A percentile compares a stretch with the other conserved stretches of the same genome.
Conservation (phyloP, 1,140 invertebrate genomes). For the Cheumatopsyche charites region DNA sequence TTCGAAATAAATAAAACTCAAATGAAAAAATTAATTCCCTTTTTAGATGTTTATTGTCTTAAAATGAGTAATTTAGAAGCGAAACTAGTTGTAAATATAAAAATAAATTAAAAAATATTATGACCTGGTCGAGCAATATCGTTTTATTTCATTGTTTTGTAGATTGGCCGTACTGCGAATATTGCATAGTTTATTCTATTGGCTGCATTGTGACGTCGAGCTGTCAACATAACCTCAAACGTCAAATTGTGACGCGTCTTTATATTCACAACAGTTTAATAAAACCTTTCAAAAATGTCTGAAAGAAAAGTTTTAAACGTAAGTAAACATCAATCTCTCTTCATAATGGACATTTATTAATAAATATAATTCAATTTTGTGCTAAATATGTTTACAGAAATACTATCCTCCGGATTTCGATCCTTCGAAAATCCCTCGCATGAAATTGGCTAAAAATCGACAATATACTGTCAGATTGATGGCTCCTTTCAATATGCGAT, state of each 20-base stretch:
- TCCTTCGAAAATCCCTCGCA: slow-evolving; percentile 97
- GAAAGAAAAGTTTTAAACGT: slow-evolving; percentile 92
- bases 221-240: slow-evolving; percentile 4
- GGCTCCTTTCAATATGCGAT: slow-evolving; percentile 99
- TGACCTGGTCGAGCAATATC: too few species aligned
- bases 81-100: too few species aligned
- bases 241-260: not conserved
- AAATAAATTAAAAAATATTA: too few species aligned
- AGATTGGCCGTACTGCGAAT: too few species aligned
- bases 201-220: not conserved
- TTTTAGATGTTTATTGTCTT: too few species aligned
- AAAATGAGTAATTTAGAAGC: too few species aligned
- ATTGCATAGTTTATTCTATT: too few species aligned
- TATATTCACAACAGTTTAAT: not conserved
- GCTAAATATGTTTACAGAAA: slow-evolving; percentile 77
- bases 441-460: slow-evolving; percentile 90
- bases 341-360: too few species aligned
- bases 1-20: too few species aligned
- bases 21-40: too few species aligned
- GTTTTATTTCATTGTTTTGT: too few species aligned
- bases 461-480: slow-evolving; percentile 98
- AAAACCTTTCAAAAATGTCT: slow-evolving; percentile 67
- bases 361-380: too few species aligned
- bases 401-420: slow-evolving; percentile 99
- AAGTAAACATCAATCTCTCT: slow-evolving; percentile 67